Evolutionary conservation across 2,797 vertebrate genomes (phyloP).

Genomic region (Hylomyscus alleni): DNA sequence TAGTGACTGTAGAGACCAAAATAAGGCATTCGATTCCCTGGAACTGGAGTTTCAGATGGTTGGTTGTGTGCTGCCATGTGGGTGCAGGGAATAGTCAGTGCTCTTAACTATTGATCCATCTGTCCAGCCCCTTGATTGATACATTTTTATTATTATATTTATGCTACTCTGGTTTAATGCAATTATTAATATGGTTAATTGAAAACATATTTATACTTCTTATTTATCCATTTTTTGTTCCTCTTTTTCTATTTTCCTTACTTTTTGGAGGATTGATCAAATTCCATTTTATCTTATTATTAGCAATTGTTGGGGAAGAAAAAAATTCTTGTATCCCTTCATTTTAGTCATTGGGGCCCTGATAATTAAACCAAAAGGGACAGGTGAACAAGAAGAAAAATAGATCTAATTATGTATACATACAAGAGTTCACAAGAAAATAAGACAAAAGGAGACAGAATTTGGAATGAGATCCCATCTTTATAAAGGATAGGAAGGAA

Average conservation of each 20-base stretch:
- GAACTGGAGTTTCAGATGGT: background rate
- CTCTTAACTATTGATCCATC: background rate
- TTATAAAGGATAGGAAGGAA: background rate
- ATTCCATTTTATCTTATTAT: constrained; percentile 23
- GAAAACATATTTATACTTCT: constrained; percentile 20
- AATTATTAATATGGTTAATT: background rate
- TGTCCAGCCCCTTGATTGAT: background rate
- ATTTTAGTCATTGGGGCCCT: background rate
- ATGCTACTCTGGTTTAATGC: constrained; percentile 18
- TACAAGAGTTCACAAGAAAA: background rate
- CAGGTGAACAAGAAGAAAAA: background rate
- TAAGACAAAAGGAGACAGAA: constrained; percentile 28
- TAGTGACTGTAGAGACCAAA: background rate
- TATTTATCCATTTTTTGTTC: background rate
- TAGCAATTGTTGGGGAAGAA: background rate
- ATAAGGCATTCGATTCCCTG: background rate
- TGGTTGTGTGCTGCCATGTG: background rate
- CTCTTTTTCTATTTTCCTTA: background rate
- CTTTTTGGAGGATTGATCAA: constrained; percentile 7
- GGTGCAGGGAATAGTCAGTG: background rate
- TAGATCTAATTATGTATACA: constrained; percentile 3
- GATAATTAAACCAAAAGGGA: constrained; percentile 28
- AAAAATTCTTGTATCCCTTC: background rate
- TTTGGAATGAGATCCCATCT: background rate
- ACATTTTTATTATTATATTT: background rate